Evolutionary conservation across 2,113 vertebrate genomes (phyloP), one percentile per base, ranked within the genome.

Genomic region (Ceratotherium simum): DNA sequence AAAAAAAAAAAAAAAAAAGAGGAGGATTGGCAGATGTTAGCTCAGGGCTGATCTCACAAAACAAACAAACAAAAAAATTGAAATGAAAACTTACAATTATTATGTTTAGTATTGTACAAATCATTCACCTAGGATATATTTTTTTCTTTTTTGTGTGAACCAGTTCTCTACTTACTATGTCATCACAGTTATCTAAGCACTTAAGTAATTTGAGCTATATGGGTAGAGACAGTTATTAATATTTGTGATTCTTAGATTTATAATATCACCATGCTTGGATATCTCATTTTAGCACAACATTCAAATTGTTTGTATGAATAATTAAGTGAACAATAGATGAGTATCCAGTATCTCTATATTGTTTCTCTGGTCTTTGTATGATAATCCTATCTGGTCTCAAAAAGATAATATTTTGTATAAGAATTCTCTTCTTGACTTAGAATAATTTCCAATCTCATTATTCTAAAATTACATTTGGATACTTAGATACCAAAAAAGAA

Each of bases 351-450:
- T 86, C 33, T 95, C 65, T 39, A 56, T 56, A 58, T 67, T 81
- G 89, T 85, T 36, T 62, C 81, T 89, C 6, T 90, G 29, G n/a
- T 96, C 54, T 91, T 65, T 87, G 80, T 94, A 17, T 82, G 73
- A 16, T 84, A 98, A 92, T 91, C 56, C 72, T 88, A 84, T 98
- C 84, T 96, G 95, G 69, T 96, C 85, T 98, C 69, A 27, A 78
- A 97, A 98, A 94, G 90, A 78, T 87, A 88, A 31, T 76, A 79
- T 97, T 98, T 97, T 97, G 92, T 97, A 98, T 94, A 93, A 95
- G 51, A 92, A 93, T 96, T 97, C 90, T 81, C 51, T 98, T 93
- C n/a, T 96, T 96, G 18, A 78, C 46, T 78, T 36, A 97, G 80
- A 97, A 85, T 69, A 92, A 67, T 97, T 97, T 86, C 94, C 94